Evolutionary conservation across 2,888 invertebrate species (phyloP), one percentile per base, ranked within the genome.

Genomic region (Pachliopta kotzebuea): DNA sequence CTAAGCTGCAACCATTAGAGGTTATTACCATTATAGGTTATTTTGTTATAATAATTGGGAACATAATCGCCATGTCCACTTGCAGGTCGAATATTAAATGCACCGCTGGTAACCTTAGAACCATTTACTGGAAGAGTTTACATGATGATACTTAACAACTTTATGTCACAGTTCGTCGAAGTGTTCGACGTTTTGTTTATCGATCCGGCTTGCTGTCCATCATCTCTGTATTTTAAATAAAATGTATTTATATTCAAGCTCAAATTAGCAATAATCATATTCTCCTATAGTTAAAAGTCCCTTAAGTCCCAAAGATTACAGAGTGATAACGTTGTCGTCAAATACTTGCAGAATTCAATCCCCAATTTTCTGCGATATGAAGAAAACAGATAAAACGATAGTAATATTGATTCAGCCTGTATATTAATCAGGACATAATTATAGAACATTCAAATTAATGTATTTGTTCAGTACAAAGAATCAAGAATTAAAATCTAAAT

Each of bases 11-110:
- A 17, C n/a, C 31, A 14, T 57, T 31, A n/a, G 50, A 26, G 3
- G 26, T 26, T 26, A 26, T 26, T 49, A 67, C 69, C 64, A 72
- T 74, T 72, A 74, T 37, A 68, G 68, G 68, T 70, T 72, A 75
- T 75, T 75, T 72, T 67, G 71, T 70, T 71, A 72, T 72, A 71
- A 74, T 71, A 72, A 73, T 68, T 66, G 68, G 62, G 62, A 68
- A 67, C 69, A 68, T 66, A 63, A 63, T 55, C 63, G 56, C 56
- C 62, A 56, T 60, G 42, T 56, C 49, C 53, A 29, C 42, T 58
- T 59, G 62, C 56, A 65, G 58, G 67, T 68, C 63, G 60, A 65
- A 58, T 53, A 57, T 52, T 52, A 42, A 62, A 52, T 62, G 4
- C 23, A 29, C 14, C 2, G 37, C 52, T n/a, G 21, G 18, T 21